These are phyloP conservation scores for Dendrocopos noguchii DNA, from an alignment of 2,113 vertebrate species.

Conservation along the genomic window DNA sequence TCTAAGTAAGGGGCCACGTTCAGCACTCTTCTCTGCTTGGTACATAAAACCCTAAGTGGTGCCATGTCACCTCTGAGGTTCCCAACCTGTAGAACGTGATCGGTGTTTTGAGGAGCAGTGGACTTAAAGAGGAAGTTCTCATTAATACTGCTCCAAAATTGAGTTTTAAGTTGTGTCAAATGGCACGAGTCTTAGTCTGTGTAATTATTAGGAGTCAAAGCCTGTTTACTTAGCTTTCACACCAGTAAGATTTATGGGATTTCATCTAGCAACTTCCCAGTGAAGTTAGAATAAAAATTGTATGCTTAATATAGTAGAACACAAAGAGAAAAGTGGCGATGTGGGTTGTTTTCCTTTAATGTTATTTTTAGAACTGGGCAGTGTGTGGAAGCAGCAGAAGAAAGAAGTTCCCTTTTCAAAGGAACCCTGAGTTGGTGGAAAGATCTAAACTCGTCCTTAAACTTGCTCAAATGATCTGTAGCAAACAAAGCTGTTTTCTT, in stretches of 20 bases:
- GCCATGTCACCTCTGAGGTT: rapidly evolving
- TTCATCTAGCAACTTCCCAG: conserved; percentile 11
- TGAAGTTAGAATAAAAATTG: neutral
- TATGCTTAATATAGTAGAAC: neutral
- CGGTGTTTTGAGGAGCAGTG: neutral
- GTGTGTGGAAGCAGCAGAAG: conserved; percentile 30
- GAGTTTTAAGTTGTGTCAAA: conserved; percentile 60
- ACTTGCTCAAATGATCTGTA: neutral
- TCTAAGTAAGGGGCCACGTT: neutral
- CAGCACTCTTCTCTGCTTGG: neutral
- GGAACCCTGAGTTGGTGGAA: neutral
- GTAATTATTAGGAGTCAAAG: conserved; percentile 42
- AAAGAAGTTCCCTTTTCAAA: conserved; percentile 44
- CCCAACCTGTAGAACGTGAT: neutral
- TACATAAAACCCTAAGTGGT: neutral
- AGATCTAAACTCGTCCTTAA: neutral
- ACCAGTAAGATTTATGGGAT: neutral
- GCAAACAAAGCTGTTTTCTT: neutral
- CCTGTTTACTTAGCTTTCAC: neutral
- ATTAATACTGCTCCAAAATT: neutral
- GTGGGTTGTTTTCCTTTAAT: neutral
- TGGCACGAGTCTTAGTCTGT: conserved; percentile 42
- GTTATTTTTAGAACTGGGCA: conserved; percentile 3
- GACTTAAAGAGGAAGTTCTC: conserved; percentile 13
- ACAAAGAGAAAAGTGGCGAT: neutral